phyloP scores from a whole-genome alignment of 2,888 invertebrate species.

The Odontocolon sp. region DNA sequence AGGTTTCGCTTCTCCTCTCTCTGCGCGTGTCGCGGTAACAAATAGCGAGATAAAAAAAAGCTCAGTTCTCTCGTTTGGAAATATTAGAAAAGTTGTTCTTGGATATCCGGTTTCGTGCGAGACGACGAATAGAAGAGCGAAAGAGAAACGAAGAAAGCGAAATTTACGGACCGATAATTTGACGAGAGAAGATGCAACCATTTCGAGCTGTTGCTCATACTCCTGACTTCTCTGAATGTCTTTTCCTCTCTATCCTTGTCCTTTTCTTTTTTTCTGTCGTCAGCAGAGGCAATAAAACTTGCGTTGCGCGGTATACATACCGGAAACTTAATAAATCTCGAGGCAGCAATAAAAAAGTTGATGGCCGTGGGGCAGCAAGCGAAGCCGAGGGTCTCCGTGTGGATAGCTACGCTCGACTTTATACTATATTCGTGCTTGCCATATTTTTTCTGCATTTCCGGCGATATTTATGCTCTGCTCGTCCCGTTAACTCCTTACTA shows the following conservation, averaged over 20 bases:
- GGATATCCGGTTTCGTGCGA: slow-evolving; percentile 47
- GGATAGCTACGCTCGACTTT: slow-evolving; percentile 15
- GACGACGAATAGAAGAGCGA: slow-evolving; percentile 4
- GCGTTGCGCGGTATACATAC: slow-evolving; percentile 44
- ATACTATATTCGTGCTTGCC: slow-evolving; percentile 8
- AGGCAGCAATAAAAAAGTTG: slow-evolving; percentile 61
- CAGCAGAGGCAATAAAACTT: slow-evolving; percentile 59
- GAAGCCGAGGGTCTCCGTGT: neutral
- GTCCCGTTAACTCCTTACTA: slow-evolving; percentile 22
- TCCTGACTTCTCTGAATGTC: slow-evolving; percentile 12
- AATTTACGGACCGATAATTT: slow-evolving; percentile 61
- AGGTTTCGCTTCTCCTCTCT: slow-evolving; percentile 1
- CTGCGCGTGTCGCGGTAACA: neutral
- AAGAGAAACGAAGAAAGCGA: slow-evolving; percentile 5
- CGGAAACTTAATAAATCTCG: slow-evolving; percentile 63
- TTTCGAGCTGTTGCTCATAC: slow-evolving; percentile 9
- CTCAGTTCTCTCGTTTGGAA: slow-evolving; percentile 59
- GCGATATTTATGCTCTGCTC: slow-evolving; percentile 31
- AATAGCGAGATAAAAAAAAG: slow-evolving; percentile 25
- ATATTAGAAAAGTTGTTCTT: slow-evolving; percentile 68
- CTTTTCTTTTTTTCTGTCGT: slow-evolving; percentile 31
- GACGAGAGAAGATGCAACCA: slow-evolving; percentile 54
- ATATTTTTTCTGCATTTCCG: slow-evolving; percentile 30
- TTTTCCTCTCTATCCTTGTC: neutral
- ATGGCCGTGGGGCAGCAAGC: slow-evolving; percentile 37